Evolutionary conservation across 1,140 invertebrate species (phyloP), one percentile per base, ranked within the genome.

Genomic region (Panagrolaimus sp.): DNA sequence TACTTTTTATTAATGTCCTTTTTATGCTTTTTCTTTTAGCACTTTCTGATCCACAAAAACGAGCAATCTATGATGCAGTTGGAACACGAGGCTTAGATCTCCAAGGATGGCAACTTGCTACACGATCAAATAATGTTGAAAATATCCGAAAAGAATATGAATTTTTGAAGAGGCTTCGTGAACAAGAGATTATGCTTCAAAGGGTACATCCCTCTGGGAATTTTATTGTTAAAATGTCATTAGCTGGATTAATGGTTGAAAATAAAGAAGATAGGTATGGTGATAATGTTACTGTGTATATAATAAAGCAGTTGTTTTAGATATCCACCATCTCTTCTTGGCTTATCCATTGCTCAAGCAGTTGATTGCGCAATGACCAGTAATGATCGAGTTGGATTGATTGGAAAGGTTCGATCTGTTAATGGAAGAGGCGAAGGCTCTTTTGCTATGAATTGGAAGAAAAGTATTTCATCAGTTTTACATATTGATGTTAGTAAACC

Each of bases 121-220:
- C 78, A n/a, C 10, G 68, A n/a, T 76, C 77, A 43, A 73, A 62
- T 43, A 78, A 71, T 67, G 24, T 73, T 12, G 76, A 77, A 46
- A 73, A 77, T 62, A 77, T 77, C 48, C 43, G 71, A 47, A 72
- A 64, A 38, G 81, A 82, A 65, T 82, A 81, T 64, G 80, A 82
- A 63, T 82, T 82, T 43, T 69, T 82, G n/a, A 72, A 78, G 63
- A 55, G 74, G 15, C 71, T 82, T 17, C 67, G 72, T n/a, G 81
- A 82, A 14, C 64, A 74, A 17, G 80, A 82, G 65, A 74, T 83
- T 32, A 81, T 82, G 81, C 43, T 82, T n/a, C 73, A 81, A 64
- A 52, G 78, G 64, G 58, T 74, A 46, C 78, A 82, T 66, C 80
- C 80, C 3, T 70, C 66, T 9, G 71, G 68, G 46, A 68, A 24